A percentile compares a stretch with the other conserved stretches of the same genome.
phyloP scores from a whole-genome alignment of 2,888 invertebrate species.

The Agrochola litura region DNA sequence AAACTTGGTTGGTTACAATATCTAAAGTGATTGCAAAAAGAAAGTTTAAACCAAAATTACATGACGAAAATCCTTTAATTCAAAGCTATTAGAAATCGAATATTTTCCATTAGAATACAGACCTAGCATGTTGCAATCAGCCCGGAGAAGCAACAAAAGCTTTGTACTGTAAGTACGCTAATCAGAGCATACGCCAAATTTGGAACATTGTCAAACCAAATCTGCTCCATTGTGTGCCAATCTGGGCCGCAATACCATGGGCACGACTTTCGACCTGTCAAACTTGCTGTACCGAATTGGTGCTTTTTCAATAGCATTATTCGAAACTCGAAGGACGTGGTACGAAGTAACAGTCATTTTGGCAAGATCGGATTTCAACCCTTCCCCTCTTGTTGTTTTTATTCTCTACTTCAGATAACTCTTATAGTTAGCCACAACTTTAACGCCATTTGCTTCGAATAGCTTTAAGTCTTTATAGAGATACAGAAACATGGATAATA shows the following conservation, averaged over 20 bases:
- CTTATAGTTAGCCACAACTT: background rate
- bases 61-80: background rate
- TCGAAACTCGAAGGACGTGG: conserved; percentile 21
- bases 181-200: conserved; percentile 62
- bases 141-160: conserved; percentile 39
- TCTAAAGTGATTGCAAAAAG: conserved; percentile 8
- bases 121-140: conserved; percentile 20
- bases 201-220: conserved; percentile 67
- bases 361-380: background rate
- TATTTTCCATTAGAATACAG: conserved; percentile 14
- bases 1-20: conserved; percentile 1
- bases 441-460: background rate
- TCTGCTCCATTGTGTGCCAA: conserved; percentile 68
- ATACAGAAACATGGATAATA: background rate
- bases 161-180: conserved; percentile 38
- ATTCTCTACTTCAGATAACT: background rate
- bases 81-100: background rate
- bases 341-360: background rate
- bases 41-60: conserved; percentile 4
- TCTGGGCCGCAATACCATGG: conserved; percentile 50
- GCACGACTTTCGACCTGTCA: conserved; percentile 57
- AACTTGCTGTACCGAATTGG: conserved; percentile 46
- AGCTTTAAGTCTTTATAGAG: background rate
- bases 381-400: background rate
- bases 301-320: conserved; percentile 21